Conservation (phyloP, 1,140 invertebrate species). For the Drosophila murphyi region DNA sequence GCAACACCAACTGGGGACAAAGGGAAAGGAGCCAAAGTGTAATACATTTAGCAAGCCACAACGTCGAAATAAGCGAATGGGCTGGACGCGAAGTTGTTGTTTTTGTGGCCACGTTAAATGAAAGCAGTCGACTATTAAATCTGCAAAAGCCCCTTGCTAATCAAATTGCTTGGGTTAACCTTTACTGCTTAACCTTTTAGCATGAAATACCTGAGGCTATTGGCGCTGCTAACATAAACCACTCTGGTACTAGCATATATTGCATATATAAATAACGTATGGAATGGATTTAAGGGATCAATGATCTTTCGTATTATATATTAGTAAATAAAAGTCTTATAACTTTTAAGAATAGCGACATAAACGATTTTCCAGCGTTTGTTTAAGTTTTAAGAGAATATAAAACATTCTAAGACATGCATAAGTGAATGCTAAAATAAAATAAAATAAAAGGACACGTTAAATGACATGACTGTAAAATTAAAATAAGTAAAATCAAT, state of each 20-base stretch:
- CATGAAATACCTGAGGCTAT: not conserved
- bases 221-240: not conserved
- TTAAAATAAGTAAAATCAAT: too few relatives aligned
- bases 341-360: too few relatives aligned
- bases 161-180: constrained; percentile 1
- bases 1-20: constrained; percentile 27
- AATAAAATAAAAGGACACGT: too few relatives aligned
- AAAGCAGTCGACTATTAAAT: constrained; percentile 14
- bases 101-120: constrained; percentile 1
- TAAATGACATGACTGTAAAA: too few relatives aligned
- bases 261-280: too few relatives aligned
- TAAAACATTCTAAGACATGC: too few relatives aligned
- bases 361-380: too few relatives aligned
- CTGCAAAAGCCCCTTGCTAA: not conserved
- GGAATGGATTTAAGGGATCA: too few relatives aligned
- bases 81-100: constrained; percentile 16
- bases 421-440: too few relatives aligned
- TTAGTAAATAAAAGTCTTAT: too few relatives aligned
- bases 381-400: too few relatives aligned
- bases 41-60: constrained; percentile 56
- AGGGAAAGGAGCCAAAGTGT: constrained; percentile 42
- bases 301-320: too few relatives aligned
- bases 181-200: not conserved
- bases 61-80: constrained; percentile 14
- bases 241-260: not conserved